Evolutionary conservation across 2,888 invertebrate genomes (phyloP), one percentile per base, ranked within the genome.

Genomic region (Apotomis turbidana): DNA sequence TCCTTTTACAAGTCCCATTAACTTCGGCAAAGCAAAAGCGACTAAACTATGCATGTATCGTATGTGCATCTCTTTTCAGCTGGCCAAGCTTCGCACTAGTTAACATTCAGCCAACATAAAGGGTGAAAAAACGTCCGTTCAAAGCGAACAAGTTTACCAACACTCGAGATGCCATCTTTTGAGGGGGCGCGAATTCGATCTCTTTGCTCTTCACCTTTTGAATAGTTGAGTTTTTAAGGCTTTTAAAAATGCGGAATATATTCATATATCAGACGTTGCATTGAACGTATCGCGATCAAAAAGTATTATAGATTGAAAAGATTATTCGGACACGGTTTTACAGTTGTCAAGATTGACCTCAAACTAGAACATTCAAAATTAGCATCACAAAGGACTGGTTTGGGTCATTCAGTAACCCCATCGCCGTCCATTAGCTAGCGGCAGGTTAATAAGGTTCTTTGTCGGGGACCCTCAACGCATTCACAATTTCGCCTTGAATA

Each of bases 31-130:
- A 90, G 91, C 90, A 89, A 87, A 87, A 80, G 84, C 83, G 78
- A 70, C 80, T 90, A 81, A 88, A 91, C 86, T 91, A 90, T 91
- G 89, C 88, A 88, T 80, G 85, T 91, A 91, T 92, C 91, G 78
- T 90, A 91, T 91, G 86, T 90, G 85, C 91, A 92, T 92, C 91
- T 91, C 91, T 82, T 87, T 91, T 90, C 90, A 90, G 80, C 86
- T 84, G 87, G 77, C 87, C 89, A 86, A 78, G 80, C 81, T 81
- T 87, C 83, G 85, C 87, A 87, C 64, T 71, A 66, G 76, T 88
- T 86, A 87, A 83, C 82, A 82, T 85, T 74, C 76, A 73, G 77
- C 77, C 78, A 80, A 78, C 81, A 82, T 84, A 86, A 87, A 84
- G 83, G 83, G 81, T 84, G 83, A 85, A 87, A 87, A 87, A 72